phyloP scores from a whole-genome alignment of 2,797 vertebrate species.

The Aotus griseimembra region DNA sequence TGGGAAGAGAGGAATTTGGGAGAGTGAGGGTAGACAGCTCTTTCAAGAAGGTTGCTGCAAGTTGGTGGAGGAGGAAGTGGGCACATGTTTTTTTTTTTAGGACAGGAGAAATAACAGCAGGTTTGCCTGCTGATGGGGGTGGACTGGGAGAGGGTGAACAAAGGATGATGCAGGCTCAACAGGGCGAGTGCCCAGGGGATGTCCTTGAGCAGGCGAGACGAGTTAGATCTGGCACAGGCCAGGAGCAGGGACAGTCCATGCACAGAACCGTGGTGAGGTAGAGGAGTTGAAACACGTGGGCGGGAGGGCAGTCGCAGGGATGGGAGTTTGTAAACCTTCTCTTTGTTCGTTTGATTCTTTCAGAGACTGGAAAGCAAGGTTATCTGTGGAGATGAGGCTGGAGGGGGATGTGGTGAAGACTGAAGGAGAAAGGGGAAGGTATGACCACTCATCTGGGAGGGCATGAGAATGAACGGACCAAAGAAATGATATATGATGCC shows the following conservation, averaged over 20 bases:
- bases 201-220: background rate
- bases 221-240: background rate
- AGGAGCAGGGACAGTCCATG: background rate
- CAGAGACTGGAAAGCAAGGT: background rate
- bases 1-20: background rate
- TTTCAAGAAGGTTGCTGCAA: background rate
- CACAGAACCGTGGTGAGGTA: background rate
- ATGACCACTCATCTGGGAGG: background rate
- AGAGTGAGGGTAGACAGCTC: background rate
- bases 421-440: background rate
- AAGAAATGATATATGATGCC: background rate
- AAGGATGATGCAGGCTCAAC: too few relatives aligned
- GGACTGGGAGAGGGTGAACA: background rate
- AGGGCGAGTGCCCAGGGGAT: background rate
- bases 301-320: background rate
- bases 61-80: background rate
- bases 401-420: background rate
- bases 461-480: background rate
- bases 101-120: background rate
- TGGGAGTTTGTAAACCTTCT: background rate
- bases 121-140: background rate
- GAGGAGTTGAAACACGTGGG: background rate
- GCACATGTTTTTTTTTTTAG: background rate
- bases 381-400: background rate
- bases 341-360: background rate